Percentiles rank a stretch among this genome's conserved stretches.
Conservation (phyloP, 2,888 invertebrate species). For the Rhagonycha lutea region DNA sequence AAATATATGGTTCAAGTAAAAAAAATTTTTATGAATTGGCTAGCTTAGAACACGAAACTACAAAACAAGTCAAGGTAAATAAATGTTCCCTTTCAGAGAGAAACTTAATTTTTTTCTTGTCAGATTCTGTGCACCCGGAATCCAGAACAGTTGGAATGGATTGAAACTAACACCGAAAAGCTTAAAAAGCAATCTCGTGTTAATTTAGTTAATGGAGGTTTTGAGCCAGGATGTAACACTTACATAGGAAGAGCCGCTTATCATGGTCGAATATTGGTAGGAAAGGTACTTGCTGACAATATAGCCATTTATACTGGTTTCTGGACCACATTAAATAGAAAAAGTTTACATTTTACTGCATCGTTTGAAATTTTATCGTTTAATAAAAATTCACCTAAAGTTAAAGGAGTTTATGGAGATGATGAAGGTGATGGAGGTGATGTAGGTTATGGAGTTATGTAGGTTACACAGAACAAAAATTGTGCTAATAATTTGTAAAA, state of each 20-base stretch:
- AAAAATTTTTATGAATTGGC: constrained; percentile 8
- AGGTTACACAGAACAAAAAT: no score
- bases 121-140: constrained; percentile 19
- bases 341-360: background rate
- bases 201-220: constrained; percentile 11
- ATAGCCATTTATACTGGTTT: constrained; percentile 1
- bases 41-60: background rate
- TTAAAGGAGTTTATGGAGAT: no score
- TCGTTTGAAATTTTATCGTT: constrained; percentile 6
- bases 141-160: constrained; percentile 20
- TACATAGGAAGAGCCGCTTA: constrained; percentile 11
- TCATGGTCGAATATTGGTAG: background rate
- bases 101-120: background rate
- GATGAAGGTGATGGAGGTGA: no score
- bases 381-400: background rate
- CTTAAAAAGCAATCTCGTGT: constrained; percentile 2
- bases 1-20: constrained; percentile 1
- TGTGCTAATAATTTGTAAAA: no score
- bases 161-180: constrained; percentile 7
- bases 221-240: constrained; percentile 11
- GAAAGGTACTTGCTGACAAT: constrained; percentile 8
- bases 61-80: constrained; percentile 7
- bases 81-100: background rate
- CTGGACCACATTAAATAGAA: constrained; percentile 7
- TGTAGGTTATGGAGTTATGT: no score